Evolutionary conservation across 1,140 invertebrate genomes (phyloP), one percentile per base, ranked within the genome.

Genomic region (Andricus grossulariae): DNA sequence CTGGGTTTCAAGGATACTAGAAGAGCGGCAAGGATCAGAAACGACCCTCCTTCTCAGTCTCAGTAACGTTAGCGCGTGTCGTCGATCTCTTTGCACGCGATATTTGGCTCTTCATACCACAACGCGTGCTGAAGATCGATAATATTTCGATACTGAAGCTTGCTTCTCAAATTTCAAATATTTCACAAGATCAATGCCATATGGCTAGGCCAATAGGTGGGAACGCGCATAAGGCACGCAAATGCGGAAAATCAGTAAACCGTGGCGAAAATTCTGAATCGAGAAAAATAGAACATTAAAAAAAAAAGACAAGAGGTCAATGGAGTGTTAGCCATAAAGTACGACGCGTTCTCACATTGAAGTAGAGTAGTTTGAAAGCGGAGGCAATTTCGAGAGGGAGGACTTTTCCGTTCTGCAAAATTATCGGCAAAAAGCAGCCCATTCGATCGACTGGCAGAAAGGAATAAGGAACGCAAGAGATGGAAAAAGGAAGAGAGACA

Each of bases 381-480:
- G 19, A 72, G 71, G 78, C 25, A 80, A 75, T 80, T 76, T 49
- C 21, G 77, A 74, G 78, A 74, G 71, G 32, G 19, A 71, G 51
- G 78, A 85, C 78, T 88, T 89, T 89, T 90, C 85, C 83, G 79
- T 89, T 87, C 80, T 82, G 83, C 77, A 83, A 90, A 89, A 90
- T 88, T 85, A 88, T 90, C 81, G 79, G 77, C 86, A 89, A 90
- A 89, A 90, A 90, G 80, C 73, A 90, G 80, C 73, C 80, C 55
- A 74, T 73, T 72, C 32, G 70, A 84, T 73, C 74, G 72, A 55
- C 71, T 76, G 80, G 32, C 76, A 79, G 80, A 77, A 79, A 72
- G 73, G 80, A 71, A 32, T 57, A 71, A 55, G 54, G 12, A 50
- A 32, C n/a, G 50, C n/a, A 52, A 60, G 72, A 79, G n/a, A 74